phyloP scores from a whole-genome alignment of 23 tunicate species.

The Styela plicata region DNA sequence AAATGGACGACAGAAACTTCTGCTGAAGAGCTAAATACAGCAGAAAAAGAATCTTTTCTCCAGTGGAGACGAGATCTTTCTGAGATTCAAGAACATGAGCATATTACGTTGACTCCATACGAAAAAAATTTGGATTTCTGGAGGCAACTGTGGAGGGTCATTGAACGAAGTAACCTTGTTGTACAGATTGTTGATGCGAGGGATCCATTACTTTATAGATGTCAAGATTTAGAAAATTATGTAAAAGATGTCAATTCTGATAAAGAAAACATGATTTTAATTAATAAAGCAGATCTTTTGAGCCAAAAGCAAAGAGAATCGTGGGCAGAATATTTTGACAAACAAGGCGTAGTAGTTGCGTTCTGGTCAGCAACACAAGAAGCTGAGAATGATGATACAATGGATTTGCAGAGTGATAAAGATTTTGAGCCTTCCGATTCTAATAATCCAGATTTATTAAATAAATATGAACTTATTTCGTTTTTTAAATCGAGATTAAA shows the following conservation, averaged over 20 bases:
- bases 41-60: conserved; percentile 79
- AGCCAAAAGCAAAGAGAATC: conserved; percentile 64
- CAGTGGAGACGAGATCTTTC: conserved; percentile 89
- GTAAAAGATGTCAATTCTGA: conserved; percentile 62
- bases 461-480: conserved; percentile 48
- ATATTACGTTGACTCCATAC: conserved; percentile 70
- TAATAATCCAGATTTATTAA: conserved; percentile 13
- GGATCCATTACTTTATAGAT: conserved; percentile 80
- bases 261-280: conserved; percentile 74
- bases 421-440: background rate
- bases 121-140: conserved; percentile 97
- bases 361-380: conserved; percentile 93
- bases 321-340: conserved; percentile 72
- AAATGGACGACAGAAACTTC: conserved; percentile 50
- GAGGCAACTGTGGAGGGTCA: conserved; percentile 98
- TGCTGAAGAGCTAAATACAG: conserved; percentile 59
- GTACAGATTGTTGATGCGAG: conserved; percentile 98
- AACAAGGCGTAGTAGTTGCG: conserved; percentile 47
- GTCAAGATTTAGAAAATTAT: conserved; percentile 73
- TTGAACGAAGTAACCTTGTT: conserved; percentile 89
- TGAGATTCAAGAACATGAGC: conserved; percentile 59
- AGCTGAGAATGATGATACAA: conserved; percentile 37
- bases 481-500: conserved; percentile 42
- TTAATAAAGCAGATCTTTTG: conserved; percentile 90
- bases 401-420: background rate